phyloP scores from a whole-genome alignment of 2,113 vertebrate genomes.

The Numenius arquata region DNA sequence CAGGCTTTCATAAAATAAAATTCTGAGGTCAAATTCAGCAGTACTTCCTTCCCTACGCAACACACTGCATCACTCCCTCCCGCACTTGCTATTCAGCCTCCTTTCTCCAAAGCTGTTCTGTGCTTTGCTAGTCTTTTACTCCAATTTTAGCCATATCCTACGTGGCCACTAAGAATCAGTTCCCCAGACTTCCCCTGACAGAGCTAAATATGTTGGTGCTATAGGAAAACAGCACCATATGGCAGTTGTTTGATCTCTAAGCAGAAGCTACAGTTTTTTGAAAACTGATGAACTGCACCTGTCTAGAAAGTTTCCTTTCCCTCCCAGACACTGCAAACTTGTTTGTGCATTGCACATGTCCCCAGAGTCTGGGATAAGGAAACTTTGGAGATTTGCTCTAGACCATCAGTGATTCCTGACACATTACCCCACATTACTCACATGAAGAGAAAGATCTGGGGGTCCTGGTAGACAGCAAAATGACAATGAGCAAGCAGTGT shows the following conservation, averaged over 20 bases:
- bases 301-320: neutral
- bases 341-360: neutral
- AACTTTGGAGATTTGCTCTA: neutral
- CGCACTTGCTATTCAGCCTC: neutral
- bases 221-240: constrained; percentile 42
- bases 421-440: too few relatives aligned
- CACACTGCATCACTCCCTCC: neutral
- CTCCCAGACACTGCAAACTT: neutral
- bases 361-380: neutral
- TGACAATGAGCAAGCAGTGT: too few relatives aligned
- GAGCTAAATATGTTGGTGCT: constrained; percentile 37
- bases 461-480: too few relatives aligned
- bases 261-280: neutral
- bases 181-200: constrained; percentile 13
- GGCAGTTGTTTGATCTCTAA: constrained; percentile 45
- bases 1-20: neutral
- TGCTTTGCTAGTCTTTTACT: neutral
- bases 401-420: neutral
- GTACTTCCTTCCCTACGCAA: neutral
- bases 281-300: constrained; percentile 25
- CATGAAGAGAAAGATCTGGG: too few relatives aligned
- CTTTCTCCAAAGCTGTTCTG: neutral
- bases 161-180: neutral
- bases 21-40: neutral
- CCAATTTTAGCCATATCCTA: neutral